These are phyloP conservation scores for Acleris sparsana DNA, from an alignment of 2,888 invertebrate species.

Conservation along the genomic window DNA sequence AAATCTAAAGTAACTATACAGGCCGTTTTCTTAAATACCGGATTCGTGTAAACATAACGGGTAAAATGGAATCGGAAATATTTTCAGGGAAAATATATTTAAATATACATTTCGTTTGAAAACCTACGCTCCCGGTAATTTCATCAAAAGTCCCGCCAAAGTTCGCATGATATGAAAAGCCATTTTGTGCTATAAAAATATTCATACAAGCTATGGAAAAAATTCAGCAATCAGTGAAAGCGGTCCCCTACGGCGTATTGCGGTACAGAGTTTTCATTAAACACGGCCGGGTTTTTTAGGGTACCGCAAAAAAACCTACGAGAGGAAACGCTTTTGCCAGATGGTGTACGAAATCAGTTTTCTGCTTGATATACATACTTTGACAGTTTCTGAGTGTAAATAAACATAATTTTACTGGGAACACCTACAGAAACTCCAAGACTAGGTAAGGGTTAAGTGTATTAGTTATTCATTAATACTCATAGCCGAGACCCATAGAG, in stretches of 20 bases:
- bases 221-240: slow-evolving; percentile 74
- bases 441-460: no score
- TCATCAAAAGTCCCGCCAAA: slow-evolving; percentile 48
- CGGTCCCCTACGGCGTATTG: slow-evolving; percentile 75
- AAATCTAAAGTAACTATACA: no score
- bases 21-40: no score
- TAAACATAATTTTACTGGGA: neutral
- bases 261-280: slow-evolving; percentile 80
- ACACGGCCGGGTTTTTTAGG: slow-evolving; percentile 54
- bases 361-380: slow-evolving; percentile 26
- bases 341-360: slow-evolving; percentile 25
- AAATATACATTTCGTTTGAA: slow-evolving; percentile 5
- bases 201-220: slow-evolving; percentile 72
- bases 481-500: no score
- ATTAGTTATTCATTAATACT: no score
- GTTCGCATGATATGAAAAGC: slow-evolving; percentile 44
- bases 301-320: slow-evolving; percentile 21
- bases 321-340: slow-evolving; percentile 28
- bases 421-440: neutral
- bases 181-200: slow-evolving; percentile 62
- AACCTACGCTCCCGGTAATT: slow-evolving; percentile 22
- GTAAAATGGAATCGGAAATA: no score
- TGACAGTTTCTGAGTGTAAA: neutral
- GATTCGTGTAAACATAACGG: no score
- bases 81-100: neutral